These are phyloP conservation scores for Campylorhamphus procurvoides DNA, from an alignment of 2,113 vertebrate genomes.

Conservation along the genomic window DNA sequence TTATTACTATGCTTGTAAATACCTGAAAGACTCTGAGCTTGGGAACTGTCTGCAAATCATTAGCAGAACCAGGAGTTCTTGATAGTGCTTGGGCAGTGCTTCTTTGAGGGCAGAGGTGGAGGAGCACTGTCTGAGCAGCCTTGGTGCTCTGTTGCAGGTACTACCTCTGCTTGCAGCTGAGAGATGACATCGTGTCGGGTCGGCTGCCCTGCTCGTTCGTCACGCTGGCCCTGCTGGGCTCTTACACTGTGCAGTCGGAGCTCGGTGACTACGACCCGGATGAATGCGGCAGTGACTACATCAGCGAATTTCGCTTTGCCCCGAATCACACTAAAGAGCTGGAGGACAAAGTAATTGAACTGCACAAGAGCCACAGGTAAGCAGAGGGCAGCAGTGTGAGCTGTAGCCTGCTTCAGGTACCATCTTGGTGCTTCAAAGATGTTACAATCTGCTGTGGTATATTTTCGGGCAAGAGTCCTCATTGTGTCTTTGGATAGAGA, in stretches of 20 bases:
- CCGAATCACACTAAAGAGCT: conserved; percentile 95
- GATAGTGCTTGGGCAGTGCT: rapidly evolving
- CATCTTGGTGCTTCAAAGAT: rapidly evolving
- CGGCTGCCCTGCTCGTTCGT: conserved; percentile 95
- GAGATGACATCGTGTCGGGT: conserved; percentile 92
- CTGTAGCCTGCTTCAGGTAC: neutral
- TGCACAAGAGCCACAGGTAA: conserved; percentile 96
- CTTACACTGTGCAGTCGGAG: conserved; percentile 93
- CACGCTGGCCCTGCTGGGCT: conserved; percentile 91
- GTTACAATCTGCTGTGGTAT: neutral
- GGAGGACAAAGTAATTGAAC: conserved; percentile 93
- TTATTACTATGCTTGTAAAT: neutral
- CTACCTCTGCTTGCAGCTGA: conserved; percentile 94
- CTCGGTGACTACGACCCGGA: conserved; percentile 93
- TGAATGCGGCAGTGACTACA: conserved; percentile 86
- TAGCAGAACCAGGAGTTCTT: rapidly evolving
- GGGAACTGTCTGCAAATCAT: neutral
- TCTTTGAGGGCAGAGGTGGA: rapidly evolving
- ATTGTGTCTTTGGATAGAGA: neutral
- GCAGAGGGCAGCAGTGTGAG: neutral
- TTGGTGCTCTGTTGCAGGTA: conserved; percentile 78
- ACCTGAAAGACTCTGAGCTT: neutral
- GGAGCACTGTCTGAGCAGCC: neutral
- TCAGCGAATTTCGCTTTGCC: conserved; percentile 91
- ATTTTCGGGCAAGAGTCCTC: rapidly evolving